These are phyloP conservation scores for Upupa epops DNA, from an alignment of 2,113 vertebrate genomes.

Conservation along the genomic window DNA sequence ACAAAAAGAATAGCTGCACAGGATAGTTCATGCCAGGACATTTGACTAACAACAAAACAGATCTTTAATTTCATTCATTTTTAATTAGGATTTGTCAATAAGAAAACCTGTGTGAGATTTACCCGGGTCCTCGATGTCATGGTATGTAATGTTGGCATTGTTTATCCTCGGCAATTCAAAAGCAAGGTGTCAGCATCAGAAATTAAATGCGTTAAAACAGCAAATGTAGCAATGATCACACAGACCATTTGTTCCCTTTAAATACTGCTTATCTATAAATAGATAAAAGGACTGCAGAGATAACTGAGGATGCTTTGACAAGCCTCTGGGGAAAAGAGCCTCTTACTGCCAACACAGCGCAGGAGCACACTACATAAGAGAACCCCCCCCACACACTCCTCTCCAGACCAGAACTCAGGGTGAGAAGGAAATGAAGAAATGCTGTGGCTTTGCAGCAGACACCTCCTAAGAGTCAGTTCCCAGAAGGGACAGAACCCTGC, in stretches of 20 bases:
- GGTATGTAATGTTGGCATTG: background rate
- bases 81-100: slow-evolving; percentile 52
- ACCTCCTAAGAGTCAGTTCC: background rate
- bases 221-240: background rate
- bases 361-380: background rate
- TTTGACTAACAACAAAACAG: background rate
- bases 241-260: slow-evolving; percentile 8
- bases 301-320: background rate
- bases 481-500: background rate
- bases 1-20: background rate
- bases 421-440: background rate
- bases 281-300: background rate
- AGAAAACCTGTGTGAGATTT: background rate
- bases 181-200: slow-evolving; percentile 4
- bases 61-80: slow-evolving; percentile 49
- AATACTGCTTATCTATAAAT: background rate
- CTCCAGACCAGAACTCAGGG: accelerated
- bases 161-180: background rate
- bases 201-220: slow-evolving; percentile 21
- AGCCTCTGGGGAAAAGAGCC: background rate
- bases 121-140: background rate
- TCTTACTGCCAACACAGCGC: accelerated
- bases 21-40: background rate
- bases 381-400: background rate
- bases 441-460: background rate